phyloP scores from a whole-genome alignment of 2,113 vertebrate genomes.

The Emydura subglobosa region DNA sequence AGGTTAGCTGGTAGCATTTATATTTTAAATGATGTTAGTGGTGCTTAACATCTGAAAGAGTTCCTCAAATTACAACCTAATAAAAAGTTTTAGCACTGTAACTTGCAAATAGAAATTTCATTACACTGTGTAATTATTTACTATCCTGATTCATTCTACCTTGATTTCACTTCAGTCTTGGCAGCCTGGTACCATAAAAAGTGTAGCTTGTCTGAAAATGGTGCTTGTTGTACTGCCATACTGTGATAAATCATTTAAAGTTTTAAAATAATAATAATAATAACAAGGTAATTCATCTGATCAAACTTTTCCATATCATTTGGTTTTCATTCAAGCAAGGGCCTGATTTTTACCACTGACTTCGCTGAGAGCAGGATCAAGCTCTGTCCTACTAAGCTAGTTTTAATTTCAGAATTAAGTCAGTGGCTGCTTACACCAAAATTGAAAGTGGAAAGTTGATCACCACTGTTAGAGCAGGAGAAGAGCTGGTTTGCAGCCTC shows the following conservation, averaged over 20 bases:
- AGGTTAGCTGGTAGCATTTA: slow-evolving; percentile 56
- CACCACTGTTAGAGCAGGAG: background rate
- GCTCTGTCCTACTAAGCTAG: background rate
- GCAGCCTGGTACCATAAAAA: background rate
- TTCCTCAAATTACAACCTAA: background rate
- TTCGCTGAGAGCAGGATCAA: background rate
- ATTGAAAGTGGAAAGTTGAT: background rate
- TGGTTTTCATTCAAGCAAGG: background rate
- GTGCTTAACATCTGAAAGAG: slow-evolving; percentile 31
- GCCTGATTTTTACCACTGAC: background rate
- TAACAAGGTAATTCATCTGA: background rate
- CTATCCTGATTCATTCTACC: rapidly evolving
- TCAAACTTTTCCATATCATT: background rate
- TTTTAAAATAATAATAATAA: background rate
- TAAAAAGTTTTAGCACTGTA: slow-evolving; percentile 23
- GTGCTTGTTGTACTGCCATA: background rate
- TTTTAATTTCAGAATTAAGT: background rate
- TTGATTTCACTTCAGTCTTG: slow-evolving; percentile 25
- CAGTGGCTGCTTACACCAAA: background rate
- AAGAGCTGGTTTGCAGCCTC: background rate
- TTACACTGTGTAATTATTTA: slow-evolving; percentile 3
- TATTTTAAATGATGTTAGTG: slow-evolving; percentile 17
- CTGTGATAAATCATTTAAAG: background rate
- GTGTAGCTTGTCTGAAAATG: background rate
- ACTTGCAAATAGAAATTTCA: slow-evolving; percentile 16